Percentiles rank a stretch among this genome's conserved stretches.
Conservation (phyloP, 2,797 vertebrate genomes). For the Poeciliopsis presidionis region DNA sequence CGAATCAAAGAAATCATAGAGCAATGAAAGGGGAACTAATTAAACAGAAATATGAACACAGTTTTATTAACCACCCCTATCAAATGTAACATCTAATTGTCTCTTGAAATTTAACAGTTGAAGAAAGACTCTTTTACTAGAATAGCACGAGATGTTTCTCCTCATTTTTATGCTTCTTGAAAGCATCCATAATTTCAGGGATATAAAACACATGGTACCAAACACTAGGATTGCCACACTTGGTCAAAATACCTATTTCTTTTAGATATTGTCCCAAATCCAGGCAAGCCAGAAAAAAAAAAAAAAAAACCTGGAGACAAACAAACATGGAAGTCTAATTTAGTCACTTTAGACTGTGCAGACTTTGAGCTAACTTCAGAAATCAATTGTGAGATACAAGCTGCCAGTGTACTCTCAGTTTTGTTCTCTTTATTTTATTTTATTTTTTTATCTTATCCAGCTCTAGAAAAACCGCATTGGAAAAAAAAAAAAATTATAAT, state of each 20-base stretch:
- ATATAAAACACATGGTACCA: not conserved
- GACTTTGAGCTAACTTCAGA: not conserved
- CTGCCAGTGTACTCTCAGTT: not conserved
- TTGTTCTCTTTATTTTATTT: not conserved
- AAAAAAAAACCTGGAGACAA: not conserved
- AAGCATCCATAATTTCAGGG: too few species aligned
- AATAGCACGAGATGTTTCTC: not conserved
- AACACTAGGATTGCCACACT: not conserved
- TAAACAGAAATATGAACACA: constrained; percentile 9
- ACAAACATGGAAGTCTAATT: not conserved
- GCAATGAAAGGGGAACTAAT: not conserved
- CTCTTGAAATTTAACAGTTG: not conserved
- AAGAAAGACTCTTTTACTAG: not conserved
- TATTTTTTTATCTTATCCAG: not conserved
- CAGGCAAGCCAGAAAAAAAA: not conserved
- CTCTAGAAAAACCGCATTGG: not conserved
- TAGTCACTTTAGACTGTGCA: not conserved
- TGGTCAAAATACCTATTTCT: not conserved
- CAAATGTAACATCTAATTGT: not conserved
- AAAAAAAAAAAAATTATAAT: fast-evolving
- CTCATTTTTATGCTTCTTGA: not conserved
- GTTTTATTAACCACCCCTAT: not conserved
- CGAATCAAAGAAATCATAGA: not conserved
- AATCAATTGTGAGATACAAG: not conserved
- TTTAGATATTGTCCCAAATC: not conserved